Evolutionary conservation across 2,888 invertebrate species (phyloP), one percentile per base, ranked within the genome.

Genomic region (Coleophora flavipennella): DNA sequence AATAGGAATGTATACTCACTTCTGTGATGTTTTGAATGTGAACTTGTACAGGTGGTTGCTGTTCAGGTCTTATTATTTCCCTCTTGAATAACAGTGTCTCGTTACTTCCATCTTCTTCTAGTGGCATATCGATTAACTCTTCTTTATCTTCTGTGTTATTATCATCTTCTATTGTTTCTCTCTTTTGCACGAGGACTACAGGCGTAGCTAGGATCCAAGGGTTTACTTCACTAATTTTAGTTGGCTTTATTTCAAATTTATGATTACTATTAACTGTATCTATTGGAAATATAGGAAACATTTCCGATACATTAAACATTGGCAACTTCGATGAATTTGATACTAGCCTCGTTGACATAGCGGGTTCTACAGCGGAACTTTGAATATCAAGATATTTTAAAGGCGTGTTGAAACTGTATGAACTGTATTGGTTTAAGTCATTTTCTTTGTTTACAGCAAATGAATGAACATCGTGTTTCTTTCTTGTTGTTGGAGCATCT

Each of bases 21-120:
- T 85, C 84, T n/a, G 83, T 80, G 42, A 91, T 85, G 56, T 90
- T 90, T 59, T 91, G 91, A 51, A 91, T 90, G 53, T 89, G 85
- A 40, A 91, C 89, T 56, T 87, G 86, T 6, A 91, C 90, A 1
- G 89, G 87, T 13, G 84, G 84, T 38, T 84, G 84, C 44, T 83
- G 83, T 20, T 85, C 84, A 0, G 84, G 80, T 32, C 74, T 81
- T 40, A 84, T 66, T 33, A 84, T 83, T 55, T 84, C 84, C 27
- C 84, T 70, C 43, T 84, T 84, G 40, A 68, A 83, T 31, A 83
- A 38, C 3, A 67, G 36, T 0, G 78, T 81, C 33, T 73, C 79
- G 57, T 83, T 80, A 14, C 54, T 61, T 11, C 40, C 38, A 11
- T 83, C 80, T 25, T 59, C 59, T 59, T 84, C 84, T 36, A 83